These are phyloP conservation scores for Oreochromis tanganicae DNA, from an alignment of 2,113 vertebrate genomes.

Conservation along the genomic window DNA sequence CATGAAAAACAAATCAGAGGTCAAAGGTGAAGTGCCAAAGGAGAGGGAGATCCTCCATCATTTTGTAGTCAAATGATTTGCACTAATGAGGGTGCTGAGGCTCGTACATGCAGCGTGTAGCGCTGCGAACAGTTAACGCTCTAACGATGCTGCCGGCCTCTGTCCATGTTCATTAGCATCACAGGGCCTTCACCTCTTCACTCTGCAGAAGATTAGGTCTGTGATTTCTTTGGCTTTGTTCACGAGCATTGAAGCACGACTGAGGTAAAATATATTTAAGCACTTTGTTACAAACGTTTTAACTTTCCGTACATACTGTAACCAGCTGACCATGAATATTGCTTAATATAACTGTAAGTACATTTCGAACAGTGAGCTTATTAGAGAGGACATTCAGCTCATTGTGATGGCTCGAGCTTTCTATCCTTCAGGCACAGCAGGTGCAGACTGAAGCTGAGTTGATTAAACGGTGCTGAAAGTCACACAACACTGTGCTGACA, in stretches of 20 bases:
- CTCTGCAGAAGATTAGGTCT: neutral
- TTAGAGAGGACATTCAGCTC: neutral
- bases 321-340: neutral
- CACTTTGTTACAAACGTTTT: neutral
- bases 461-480: constrained; percentile 8
- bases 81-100: neutral
- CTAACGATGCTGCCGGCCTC: neutral
- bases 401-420: neutral
- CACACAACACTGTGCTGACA: neutral
- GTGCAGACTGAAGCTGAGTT: neutral
- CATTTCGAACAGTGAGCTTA: rapidly evolving
- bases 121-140: neutral
- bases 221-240: neutral
- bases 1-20: neutral
- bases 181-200: neutral
- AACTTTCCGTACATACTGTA: no score
- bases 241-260: no score
- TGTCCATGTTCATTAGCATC: neutral
- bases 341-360: neutral
- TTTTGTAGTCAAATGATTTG: neutral
- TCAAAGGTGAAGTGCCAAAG: neutral
- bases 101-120: rapidly evolving
- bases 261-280: neutral
- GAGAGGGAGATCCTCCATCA: neutral
- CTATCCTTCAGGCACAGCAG: neutral